A percentile compares a stretch with the other conserved stretches of the same genome.
Conservation (phyloP, 2,888 invertebrate species). For the Lithosia quadra region DNA sequence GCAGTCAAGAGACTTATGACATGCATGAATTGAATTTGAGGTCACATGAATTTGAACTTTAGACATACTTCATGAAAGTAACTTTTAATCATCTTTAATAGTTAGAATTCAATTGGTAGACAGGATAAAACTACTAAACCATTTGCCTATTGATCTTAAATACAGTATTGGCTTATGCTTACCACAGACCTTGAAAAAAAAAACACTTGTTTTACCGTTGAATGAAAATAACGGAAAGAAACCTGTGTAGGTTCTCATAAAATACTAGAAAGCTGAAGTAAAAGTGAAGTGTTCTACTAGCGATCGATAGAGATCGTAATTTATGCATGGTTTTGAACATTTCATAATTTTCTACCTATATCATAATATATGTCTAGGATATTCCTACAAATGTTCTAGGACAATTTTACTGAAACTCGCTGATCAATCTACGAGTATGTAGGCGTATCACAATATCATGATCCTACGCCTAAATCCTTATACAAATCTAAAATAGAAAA, state of each 20-base stretch:
- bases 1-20: neutral
- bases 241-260: too few relatives aligned
- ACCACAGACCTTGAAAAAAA: too few relatives aligned
- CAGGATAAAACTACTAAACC: constrained; percentile 24
- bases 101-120: constrained; percentile 21
- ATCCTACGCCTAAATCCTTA: neutral
- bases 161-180: neutral
- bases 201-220: neutral
- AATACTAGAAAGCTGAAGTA: too few relatives aligned
- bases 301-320: neutral
- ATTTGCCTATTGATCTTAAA: constrained; percentile 36
- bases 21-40: too few relatives aligned
- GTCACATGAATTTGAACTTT: neutral
- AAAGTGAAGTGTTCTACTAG: neutral
- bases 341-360: neutral
- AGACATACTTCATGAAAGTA: neutral
- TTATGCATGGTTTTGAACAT: neutral
- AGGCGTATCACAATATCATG: neutral
- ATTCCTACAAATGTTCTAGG: neutral
- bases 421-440: neutral
- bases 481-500: too few relatives aligned
- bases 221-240: neutral
- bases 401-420: neutral
- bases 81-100: constrained; percentile 21
- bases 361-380: neutral